Conservation (phyloP, 2,888 invertebrate genomes). For the Lepidocyrtinus sp. region DNA sequence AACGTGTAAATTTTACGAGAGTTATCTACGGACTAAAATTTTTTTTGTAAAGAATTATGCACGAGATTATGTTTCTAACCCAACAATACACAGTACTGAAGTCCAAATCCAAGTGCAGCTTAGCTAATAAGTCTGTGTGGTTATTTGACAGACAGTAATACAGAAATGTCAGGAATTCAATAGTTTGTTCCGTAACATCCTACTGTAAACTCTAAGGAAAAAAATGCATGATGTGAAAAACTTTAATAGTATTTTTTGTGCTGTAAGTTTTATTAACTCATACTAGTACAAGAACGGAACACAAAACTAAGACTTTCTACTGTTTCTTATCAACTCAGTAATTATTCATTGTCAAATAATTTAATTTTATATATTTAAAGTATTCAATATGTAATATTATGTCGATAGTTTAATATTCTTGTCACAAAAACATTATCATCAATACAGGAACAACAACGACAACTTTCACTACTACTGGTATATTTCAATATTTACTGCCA, state of each 20-base stretch:
- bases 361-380: constrained; percentile 28
- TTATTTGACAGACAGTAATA: neutral
- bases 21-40: too few relatives aligned
- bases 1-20: too few relatives aligned
- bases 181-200: neutral
- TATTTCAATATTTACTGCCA: constrained; percentile 13
- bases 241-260: constrained; percentile 30
- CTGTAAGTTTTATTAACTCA: constrained; percentile 62
- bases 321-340: constrained; percentile 44
- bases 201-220: neutral
- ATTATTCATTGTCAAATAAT: constrained; percentile 13
- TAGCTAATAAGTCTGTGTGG: neutral
- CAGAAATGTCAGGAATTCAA: neutral
- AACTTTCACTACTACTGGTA: constrained; percentile 29
- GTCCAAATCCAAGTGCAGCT: neutral
- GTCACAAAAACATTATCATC: constrained; percentile 52
- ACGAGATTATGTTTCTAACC: too few relatives aligned
- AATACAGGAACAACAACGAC: constrained; percentile 43
- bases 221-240: constrained; percentile 1
- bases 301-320: constrained; percentile 55
- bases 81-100: too few relatives aligned
- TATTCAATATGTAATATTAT: constrained; percentile 32
- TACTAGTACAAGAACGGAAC: constrained; percentile 56
- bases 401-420: constrained; percentile 43
- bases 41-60: too few relatives aligned